Conservation (phyloP, 1,140 invertebrate species). For the Drosophila mayri region DNA sequence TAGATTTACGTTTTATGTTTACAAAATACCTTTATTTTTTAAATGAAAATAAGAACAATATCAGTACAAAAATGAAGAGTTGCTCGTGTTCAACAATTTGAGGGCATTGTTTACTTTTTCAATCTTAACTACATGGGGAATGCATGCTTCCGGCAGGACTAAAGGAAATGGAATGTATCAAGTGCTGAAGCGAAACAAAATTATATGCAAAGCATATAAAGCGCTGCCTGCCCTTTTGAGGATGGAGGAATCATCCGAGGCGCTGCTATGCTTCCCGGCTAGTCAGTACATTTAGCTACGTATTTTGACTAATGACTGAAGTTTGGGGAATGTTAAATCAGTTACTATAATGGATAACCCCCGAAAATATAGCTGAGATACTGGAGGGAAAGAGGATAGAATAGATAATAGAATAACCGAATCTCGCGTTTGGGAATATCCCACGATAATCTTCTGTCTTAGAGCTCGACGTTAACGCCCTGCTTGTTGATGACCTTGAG, state of each 20-base stretch:
- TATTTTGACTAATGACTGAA: constrained; percentile 46
- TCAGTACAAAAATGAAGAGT: constrained; percentile 61
- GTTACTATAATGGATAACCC: constrained; percentile 8
- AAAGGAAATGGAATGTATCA: constrained; percentile 27
- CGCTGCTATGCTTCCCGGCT: constrained; percentile 39
- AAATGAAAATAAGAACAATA: constrained; percentile 58
- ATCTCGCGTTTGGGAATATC: constrained; percentile 36
- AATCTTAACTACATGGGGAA: constrained; percentile 39
- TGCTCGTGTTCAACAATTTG: constrained; percentile 56
- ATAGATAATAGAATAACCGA: constrained; percentile 18
- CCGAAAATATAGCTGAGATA: constrained; percentile 27
- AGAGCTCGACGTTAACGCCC: constrained; percentile 84
- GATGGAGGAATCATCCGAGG: constrained; percentile 20
- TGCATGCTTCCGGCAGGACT: constrained; percentile 25
- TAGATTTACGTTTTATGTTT: constrained; percentile 55
- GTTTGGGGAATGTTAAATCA: constrained; percentile 20
- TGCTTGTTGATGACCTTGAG: constrained; percentile 87
- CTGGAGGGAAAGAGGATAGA: constrained; percentile 6
- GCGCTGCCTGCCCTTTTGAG: constrained; percentile 42
- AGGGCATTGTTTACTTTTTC: constrained; percentile 47
- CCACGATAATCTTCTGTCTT: constrained; percentile 36
- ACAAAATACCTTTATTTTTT: constrained; percentile 69
- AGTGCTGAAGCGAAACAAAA: constrained; percentile 53
- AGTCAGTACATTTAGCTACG: constrained; percentile 48
- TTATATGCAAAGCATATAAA: constrained; percentile 71